Evolutionary conservation across 2,888 invertebrate genomes (phyloP).

Genomic region (Calliphora vomitoria): DNA sequence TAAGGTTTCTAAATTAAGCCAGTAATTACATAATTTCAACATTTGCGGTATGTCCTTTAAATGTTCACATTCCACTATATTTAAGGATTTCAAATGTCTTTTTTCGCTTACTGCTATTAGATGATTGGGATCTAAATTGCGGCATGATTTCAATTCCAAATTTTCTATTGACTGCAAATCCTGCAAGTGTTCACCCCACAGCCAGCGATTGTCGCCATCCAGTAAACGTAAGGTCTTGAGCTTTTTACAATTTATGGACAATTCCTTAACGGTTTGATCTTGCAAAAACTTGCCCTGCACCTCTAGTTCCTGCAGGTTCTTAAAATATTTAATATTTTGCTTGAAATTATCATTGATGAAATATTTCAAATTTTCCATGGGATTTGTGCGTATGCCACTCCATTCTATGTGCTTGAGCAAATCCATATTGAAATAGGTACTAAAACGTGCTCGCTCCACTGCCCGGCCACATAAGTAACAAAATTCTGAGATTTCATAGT

Average conservation of each 20-base stretch:
- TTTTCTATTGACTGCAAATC: conserved; percentile 66
- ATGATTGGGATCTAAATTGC: conserved; percentile 61
- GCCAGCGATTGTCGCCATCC: conserved; percentile 70
- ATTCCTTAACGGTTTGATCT: conserved; percentile 68
- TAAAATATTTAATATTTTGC: conserved; percentile 71
- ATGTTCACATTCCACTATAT: conserved; percentile 71
- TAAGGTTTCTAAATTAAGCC: conserved; percentile 52
- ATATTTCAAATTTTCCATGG: conserved; percentile 71
- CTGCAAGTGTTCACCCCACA: conserved; percentile 70
- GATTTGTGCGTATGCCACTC: conserved; percentile 62
- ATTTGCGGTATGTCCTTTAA: conserved; percentile 68
- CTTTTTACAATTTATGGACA: conserved; percentile 70
- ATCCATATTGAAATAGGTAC: conserved; percentile 68
- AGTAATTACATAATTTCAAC: conserved; percentile 52
- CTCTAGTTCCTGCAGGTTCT: conserved; percentile 55
- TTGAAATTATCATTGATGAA: conserved; percentile 73
- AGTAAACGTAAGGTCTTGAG: conserved; percentile 63
- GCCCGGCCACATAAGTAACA: conserved; percentile 53
- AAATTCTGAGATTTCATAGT: conserved; percentile 63
- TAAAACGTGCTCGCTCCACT: conserved; percentile 55
- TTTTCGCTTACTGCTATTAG: conserved; percentile 52
- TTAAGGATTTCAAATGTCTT: conserved; percentile 54
- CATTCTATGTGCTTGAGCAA: conserved; percentile 64
- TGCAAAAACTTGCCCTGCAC: conserved; percentile 73
- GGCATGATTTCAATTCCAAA: conserved; percentile 71